phyloP scores from a whole-genome alignment of 2,113 vertebrate species.

The Triplophysa rosa region DNA sequence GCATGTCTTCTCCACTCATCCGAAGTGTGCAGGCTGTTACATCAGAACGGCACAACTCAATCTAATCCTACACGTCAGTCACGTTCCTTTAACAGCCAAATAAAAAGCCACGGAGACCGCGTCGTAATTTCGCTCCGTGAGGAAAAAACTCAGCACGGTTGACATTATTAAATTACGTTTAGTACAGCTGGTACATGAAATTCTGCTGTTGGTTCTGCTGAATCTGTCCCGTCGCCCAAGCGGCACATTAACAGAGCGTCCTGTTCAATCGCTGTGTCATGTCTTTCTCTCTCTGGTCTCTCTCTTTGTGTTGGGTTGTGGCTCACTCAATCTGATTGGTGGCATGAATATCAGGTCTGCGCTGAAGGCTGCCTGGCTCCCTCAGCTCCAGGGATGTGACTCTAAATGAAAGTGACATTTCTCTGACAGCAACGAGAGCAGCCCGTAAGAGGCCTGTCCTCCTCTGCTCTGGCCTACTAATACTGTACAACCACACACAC shows the following conservation, averaged over 20 bases:
- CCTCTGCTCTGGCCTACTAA: constrained; percentile 34
- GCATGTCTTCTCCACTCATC: neutral
- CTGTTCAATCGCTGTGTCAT: constrained; percentile 39
- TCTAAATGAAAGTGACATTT: constrained; percentile 74
- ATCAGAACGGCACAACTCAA: constrained; percentile 3
- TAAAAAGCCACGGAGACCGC: neutral
- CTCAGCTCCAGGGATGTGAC: constrained; percentile 69
- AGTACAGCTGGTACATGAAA: constrained; percentile 8
- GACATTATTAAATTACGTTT: constrained; percentile 28
- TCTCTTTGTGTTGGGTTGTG: constrained; percentile 19
- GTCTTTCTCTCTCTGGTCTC: neutral
- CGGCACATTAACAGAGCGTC: constrained; percentile 44
- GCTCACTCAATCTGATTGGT: constrained; percentile 23
- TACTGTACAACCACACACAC: constrained; percentile 30
- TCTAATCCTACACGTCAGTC: neutral
- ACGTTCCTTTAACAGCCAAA: neutral
- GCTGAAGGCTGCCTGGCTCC: constrained; percentile 64
- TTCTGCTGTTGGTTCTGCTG: constrained; percentile 14
- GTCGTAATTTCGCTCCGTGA: neutral
- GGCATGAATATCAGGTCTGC: constrained; percentile 39
- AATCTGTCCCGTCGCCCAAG: constrained; percentile 32
- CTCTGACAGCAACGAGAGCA: constrained; percentile 69
- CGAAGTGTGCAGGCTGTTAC: constrained; percentile 22
- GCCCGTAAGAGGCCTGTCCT: constrained; percentile 34
- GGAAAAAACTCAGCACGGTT: neutral